phyloP scores from a whole-genome alignment of 2,113 vertebrate species.

The Sterna hirundo region DNA sequence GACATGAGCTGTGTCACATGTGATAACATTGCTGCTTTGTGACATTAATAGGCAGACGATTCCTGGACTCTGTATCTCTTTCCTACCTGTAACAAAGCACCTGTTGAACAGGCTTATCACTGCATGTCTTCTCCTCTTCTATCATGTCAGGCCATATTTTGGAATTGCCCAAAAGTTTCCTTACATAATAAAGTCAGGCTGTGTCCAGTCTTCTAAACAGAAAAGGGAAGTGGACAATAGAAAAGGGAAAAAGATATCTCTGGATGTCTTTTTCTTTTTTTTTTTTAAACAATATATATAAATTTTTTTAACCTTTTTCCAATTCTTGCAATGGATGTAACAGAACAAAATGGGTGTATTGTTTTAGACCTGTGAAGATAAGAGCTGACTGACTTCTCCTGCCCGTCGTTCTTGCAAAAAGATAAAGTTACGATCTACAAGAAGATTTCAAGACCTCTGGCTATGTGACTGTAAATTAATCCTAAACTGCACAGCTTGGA shows the following conservation, averaged over 20 bases:
- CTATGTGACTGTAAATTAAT: background rate
- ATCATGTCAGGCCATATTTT: fast-evolving
- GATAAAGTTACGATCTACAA: background rate
- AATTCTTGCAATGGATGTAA: background rate
- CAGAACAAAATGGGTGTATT: background rate
- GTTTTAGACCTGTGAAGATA: background rate
- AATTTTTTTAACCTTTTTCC: background rate
- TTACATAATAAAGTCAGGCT: background rate
- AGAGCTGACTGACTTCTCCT: background rate
- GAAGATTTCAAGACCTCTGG: background rate
- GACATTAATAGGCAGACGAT: background rate
- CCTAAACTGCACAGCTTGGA: background rate
- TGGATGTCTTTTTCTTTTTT: background rate
- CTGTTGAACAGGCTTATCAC: background rate
- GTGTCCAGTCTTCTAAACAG: background rate
- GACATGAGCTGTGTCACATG: background rate
- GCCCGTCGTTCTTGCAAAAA: background rate
- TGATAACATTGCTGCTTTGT: background rate
- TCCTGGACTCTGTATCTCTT: background rate
- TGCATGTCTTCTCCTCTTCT: background rate
- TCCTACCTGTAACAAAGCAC: background rate
- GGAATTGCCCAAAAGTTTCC: background rate
- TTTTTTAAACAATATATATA: background rate
- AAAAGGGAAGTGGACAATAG: background rate
- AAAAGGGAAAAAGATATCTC: background rate